phyloP scores from a whole-genome alignment of 2,888 invertebrate species.

The Drosophila borborema region DNA sequence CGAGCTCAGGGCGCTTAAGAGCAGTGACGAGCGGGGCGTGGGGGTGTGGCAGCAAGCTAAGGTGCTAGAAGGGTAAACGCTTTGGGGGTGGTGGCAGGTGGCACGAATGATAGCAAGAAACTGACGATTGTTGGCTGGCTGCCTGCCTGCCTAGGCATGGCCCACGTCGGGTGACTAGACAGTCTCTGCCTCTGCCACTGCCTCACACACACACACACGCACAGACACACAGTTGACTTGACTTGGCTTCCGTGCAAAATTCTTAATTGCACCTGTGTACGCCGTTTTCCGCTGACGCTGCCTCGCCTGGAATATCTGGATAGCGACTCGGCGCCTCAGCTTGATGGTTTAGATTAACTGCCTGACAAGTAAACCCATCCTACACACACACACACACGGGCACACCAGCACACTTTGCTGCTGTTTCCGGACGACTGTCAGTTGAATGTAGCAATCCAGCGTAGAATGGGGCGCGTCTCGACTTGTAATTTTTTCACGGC shows the following conservation, averaged over 20 bases:
- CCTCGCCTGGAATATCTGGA: slow-evolving; percentile 70
- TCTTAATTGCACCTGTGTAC: slow-evolving; percentile 82
- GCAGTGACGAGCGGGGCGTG: neutral
- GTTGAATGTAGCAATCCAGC: slow-evolving; percentile 47
- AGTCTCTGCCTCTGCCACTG: neutral
- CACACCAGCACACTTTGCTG: slow-evolving; percentile 57
- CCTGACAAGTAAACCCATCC: slow-evolving; percentile 80
- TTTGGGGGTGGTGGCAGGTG: slow-evolving; percentile 29
- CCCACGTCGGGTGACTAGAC: slow-evolving; percentile 11
- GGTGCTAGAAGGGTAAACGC: slow-evolving; percentile 39
- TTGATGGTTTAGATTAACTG: slow-evolving; percentile 83
- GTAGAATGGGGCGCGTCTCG: slow-evolving; percentile 52
- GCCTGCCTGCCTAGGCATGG: slow-evolving; percentile 43
- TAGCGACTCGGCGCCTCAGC: slow-evolving; percentile 59
- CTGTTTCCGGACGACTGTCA: slow-evolving; percentile 69
- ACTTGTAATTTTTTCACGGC: slow-evolving; percentile 78
- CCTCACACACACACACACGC: neutral
- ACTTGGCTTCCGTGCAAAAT: slow-evolving; percentile 80
- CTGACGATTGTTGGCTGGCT: slow-evolving; percentile 48
- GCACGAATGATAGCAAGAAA: slow-evolving; percentile 44
- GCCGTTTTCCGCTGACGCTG: slow-evolving; percentile 76
- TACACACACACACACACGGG: slow-evolving; percentile 32
- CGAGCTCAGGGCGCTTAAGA: slow-evolving; percentile 49
- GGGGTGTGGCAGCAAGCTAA: slow-evolving; percentile 11
- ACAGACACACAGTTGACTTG: slow-evolving; percentile 57